Evolutionary conservation across 1,140 invertebrate species (phyloP).

Genomic region (Eciton burchellii): DNA sequence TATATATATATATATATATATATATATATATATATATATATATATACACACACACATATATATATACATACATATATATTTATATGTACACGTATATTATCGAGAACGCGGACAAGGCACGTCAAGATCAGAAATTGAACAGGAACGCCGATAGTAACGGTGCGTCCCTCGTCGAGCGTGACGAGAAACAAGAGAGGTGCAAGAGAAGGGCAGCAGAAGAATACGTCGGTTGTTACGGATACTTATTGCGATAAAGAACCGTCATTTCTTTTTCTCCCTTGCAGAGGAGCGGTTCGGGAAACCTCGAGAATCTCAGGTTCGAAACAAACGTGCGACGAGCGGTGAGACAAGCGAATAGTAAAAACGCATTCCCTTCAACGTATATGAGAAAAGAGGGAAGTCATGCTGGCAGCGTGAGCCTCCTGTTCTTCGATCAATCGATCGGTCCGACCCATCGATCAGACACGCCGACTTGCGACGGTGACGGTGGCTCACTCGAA

Average conservation of each 20-base stretch:
- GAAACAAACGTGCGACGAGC: background rate
- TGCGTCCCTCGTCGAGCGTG: background rate
- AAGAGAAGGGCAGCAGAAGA: too few species aligned
- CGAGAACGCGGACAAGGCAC: background rate
- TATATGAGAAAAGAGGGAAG: background rate
- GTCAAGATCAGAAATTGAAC: background rate
- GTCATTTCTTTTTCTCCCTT: background rate
- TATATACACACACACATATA: background rate
- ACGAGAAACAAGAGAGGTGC: background rate
- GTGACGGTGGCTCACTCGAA: conserved; percentile 46
- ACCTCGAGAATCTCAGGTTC: background rate
- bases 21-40: background rate
- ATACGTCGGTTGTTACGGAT: too few species aligned
- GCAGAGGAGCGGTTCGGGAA: too few species aligned
- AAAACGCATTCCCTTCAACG: background rate
- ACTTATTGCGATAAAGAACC: conserved; percentile 53
- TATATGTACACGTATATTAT: background rate
- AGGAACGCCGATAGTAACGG: conserved; percentile 1
- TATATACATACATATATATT: background rate
- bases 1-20: background rate
- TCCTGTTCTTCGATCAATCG: background rate
- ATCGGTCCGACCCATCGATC: conserved; percentile 25
- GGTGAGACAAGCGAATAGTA: background rate
- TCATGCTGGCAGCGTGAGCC: conserved; percentile 18
- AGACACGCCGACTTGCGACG: conserved; percentile 5